phyloP scores from a whole-genome alignment of 2,888 invertebrate species.

The Trachelus iudaicus region DNA sequence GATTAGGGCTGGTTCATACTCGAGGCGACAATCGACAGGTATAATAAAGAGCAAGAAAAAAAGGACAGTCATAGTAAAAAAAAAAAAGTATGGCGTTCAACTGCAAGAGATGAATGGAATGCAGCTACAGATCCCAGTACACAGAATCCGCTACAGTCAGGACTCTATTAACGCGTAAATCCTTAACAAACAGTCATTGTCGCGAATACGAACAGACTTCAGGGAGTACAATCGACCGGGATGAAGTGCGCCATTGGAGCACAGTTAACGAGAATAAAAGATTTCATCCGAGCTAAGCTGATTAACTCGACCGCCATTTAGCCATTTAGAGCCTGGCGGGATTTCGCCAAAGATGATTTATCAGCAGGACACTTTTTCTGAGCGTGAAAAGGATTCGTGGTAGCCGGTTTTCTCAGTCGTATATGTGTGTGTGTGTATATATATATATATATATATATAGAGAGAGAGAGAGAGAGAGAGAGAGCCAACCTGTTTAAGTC shows the following conservation, averaged over 20 bases:
- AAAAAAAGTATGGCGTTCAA: not conserved
- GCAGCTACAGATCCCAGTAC: not conserved
- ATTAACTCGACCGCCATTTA: constrained; percentile 49
- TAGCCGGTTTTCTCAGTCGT: not conserved
- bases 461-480: not conserved
- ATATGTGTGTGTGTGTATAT: not conserved
- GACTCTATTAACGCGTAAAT: constrained; percentile 30
- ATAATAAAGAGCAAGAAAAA: not conserved
- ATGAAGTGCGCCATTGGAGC: constrained; percentile 26
- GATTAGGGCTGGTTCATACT: not conserved
- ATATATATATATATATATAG: no score
- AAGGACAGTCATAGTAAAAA: not conserved
- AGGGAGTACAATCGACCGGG: constrained; percentile 28
- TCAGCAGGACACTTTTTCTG: not conserved
- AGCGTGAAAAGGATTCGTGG: not conserved
- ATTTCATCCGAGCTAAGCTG: constrained; percentile 47
- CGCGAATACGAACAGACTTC: constrained; percentile 1
- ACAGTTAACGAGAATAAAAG: constrained; percentile 20
- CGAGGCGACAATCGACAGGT: not conserved
- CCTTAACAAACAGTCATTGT: constrained; percentile 42
- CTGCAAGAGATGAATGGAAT: not conserved
- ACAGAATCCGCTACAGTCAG: constrained; percentile 1
- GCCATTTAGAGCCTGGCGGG: constrained; percentile 8
- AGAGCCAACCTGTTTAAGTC: not conserved
- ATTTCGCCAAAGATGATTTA: not conserved